These are phyloP conservation scores for Melipona quadrifasciata DNA, from an alignment of 1,140 invertebrate species.

Conservation along the genomic window DNA sequence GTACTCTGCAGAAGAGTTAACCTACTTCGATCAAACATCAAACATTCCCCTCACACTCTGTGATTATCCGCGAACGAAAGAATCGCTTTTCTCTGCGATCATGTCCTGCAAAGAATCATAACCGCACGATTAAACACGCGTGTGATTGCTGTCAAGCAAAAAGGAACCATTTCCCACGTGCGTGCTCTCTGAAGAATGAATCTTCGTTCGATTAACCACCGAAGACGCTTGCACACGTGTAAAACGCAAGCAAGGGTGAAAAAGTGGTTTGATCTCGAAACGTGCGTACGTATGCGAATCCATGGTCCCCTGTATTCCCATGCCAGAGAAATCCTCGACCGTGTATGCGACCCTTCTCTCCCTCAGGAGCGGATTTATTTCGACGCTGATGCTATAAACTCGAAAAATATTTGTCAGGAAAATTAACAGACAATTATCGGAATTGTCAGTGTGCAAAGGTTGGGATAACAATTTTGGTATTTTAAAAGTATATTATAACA, in stretches of 20 bases:
- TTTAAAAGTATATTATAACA: no score
- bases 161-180: neutral
- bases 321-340: constrained; percentile 1
- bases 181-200: neutral
- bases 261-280: neutral
- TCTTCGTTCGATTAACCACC: neutral
- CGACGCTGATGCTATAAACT: no score
- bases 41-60: neutral
- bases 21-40: neutral
- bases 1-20: neutral
- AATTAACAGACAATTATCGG: no score
- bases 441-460: no score
- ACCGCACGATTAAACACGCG: neutral
- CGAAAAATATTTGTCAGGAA: no score
- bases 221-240: neutral
- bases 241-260: neutral
- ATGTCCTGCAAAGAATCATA: no score
- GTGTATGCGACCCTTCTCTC: neutral
- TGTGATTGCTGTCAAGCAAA: no score
- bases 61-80: neutral
- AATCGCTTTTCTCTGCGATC: neutral
- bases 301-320: constrained; percentile 31
- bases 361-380: neutral
- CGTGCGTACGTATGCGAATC: constrained; percentile 44
- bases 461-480: no score